Percentiles rank a stretch among this genome's conserved stretches.
phyloP scores from a whole-genome alignment of 2,888 invertebrate genomes.

The Chromoteleia sp. region DNA sequence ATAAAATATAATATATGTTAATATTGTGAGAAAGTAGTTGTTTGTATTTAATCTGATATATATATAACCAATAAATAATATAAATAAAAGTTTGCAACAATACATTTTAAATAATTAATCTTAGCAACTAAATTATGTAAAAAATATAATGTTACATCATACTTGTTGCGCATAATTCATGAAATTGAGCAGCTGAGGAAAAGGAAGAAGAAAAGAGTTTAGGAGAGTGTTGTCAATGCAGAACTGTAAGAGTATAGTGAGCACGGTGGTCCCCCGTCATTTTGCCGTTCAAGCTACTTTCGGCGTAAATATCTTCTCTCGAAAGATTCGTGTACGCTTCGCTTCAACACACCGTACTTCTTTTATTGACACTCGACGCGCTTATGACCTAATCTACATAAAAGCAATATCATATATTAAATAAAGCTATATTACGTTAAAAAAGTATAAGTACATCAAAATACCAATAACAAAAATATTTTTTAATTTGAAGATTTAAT shows the following conservation, averaged over 20 bases:
- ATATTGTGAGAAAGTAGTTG: too few relatives aligned
- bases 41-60: too few relatives aligned
- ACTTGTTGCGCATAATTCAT: constrained; percentile 28
- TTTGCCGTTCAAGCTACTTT: constrained; percentile 81
- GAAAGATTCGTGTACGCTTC: constrained; percentile 77
- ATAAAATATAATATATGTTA: too few relatives aligned
- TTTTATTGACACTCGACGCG: constrained; percentile 74
- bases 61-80: too few relatives aligned
- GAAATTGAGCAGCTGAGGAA: constrained; percentile 40
- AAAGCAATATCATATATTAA: too few relatives aligned
- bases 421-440: constrained; percentile 20
- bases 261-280: constrained; percentile 83
- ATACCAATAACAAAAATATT: too few relatives aligned
- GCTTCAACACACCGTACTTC: constrained; percentile 61
- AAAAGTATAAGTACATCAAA: too few relatives aligned
- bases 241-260: constrained; percentile 71
- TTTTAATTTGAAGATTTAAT: too few relatives aligned
- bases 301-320: constrained; percentile 81
- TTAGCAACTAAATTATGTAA: neutral
- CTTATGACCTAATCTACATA: constrained; percentile 73
- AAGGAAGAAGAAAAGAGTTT: constrained; percentile 33
- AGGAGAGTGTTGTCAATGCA: constrained; percentile 35
- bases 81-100: too few relatives aligned
- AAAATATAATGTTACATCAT: constrained; percentile 41
- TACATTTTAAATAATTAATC: neutral